These are phyloP conservation scores for Hedychridium roseum DNA, from an alignment of 2,888 invertebrate species.

Conservation along the genomic window DNA sequence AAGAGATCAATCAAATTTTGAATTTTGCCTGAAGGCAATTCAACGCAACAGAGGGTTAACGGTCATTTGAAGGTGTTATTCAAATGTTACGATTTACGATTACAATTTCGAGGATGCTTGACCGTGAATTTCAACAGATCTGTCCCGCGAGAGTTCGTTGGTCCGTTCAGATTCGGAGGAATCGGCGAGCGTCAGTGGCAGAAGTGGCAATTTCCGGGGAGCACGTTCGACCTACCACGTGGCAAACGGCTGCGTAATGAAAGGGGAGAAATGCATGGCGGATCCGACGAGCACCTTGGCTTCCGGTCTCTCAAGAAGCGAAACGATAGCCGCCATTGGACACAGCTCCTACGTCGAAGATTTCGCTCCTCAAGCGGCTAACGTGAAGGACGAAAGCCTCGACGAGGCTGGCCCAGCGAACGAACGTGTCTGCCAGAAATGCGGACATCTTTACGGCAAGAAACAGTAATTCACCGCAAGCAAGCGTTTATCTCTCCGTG, in stretches of 20 bases:
- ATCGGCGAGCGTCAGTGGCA: slow-evolving; percentile 8
- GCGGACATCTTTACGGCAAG: slow-evolving; percentile 37
- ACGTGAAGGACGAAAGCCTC: background rate
- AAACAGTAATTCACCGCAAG: too few relatives aligned
- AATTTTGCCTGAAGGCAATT: too few relatives aligned
- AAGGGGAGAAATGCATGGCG: slow-evolving; percentile 20
- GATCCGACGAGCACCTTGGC: slow-evolving; percentile 13
- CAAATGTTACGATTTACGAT: too few relatives aligned
- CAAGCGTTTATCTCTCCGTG: too few relatives aligned
- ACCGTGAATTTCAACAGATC: slow-evolving; percentile 21
- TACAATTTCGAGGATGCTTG: too few relatives aligned
- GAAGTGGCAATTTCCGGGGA: too few relatives aligned
- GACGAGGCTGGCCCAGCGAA: background rate
- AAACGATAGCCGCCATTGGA: slow-evolving; percentile 56
- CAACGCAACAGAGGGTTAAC: too few relatives aligned
- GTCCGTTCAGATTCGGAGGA: slow-evolving; percentile 20
- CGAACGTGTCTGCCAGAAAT: slow-evolving; percentile 44
- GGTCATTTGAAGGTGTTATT: too few relatives aligned
- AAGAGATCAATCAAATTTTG: too few relatives aligned
- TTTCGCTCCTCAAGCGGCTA: slow-evolving; percentile 1
- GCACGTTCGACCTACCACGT: slow-evolving; percentile 18
- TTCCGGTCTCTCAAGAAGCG: slow-evolving; percentile 47
- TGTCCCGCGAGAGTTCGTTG: slow-evolving; percentile 25
- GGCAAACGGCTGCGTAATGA: slow-evolving; percentile 29
- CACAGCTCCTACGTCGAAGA: slow-evolving; percentile 37